Conservation (phyloP, 1,140 invertebrate genomes). For the Polyergus mexicanus region DNA sequence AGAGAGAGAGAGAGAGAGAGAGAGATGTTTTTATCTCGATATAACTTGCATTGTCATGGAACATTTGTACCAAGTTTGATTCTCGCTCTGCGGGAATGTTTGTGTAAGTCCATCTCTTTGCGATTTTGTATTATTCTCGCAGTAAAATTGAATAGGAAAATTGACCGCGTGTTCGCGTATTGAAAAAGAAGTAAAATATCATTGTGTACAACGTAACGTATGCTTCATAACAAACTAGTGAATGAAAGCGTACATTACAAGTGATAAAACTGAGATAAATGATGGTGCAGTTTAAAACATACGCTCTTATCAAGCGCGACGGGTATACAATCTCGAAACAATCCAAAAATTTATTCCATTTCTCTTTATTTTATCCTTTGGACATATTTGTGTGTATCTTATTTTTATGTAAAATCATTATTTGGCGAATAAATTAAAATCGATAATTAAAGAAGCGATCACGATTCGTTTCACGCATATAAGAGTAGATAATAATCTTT, state of each 20-base stretch:
- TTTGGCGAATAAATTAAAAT: neutral
- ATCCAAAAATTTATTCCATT: neutral
- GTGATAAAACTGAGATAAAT: neutral
- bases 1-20: too few relatives aligned
- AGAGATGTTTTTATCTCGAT: conserved; percentile 12
- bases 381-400: neutral
- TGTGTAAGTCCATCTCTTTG: neutral
- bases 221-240: neutral
- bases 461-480: neutral
- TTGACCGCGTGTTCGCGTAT: neutral
- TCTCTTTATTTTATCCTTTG: neutral
- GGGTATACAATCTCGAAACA: neutral
- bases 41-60: neutral
- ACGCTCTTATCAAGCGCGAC: neutral
- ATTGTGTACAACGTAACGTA: neutral
- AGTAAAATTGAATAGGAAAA: neutral
- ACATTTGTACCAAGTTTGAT: neutral
- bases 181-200: conserved; percentile 13
- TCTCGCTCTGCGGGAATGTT: conserved; percentile 1
- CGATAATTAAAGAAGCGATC: neutral
- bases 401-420: neutral
- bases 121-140: neutral
- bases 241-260: neutral
- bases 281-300: neutral
- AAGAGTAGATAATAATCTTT: neutral